Base-by-base conservation (phyloP, 1,140 invertebrate species). In the Musca vetustissima region DNA sequence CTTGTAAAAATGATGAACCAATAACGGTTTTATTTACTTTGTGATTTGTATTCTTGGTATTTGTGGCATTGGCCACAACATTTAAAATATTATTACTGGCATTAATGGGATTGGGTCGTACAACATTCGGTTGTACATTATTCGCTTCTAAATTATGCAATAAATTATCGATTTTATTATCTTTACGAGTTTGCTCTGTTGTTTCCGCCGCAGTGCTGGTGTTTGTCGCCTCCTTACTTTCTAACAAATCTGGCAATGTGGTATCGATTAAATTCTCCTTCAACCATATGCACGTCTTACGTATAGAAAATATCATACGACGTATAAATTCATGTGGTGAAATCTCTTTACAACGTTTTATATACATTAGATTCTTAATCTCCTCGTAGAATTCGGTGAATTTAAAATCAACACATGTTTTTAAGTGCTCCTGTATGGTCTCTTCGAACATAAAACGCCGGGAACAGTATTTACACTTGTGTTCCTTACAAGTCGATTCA, bases 391-490 rank as follows among this genome's bases (percentile, higher is more conserved):
- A 76, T 4, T 50, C 66, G 1, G 74, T 64, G 53, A 81, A 81
- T 22, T 80, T 76, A 68, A 72, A 75, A 49, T 81, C 79, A 7
- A 80, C 75, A 57, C 79, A 81, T 36, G 72, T 79, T 32, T 78
- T 73, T 24, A 80, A 28, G 17, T 81, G 79, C 50, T 76, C 66
- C n/a, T 73, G 72, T 57, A 77, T 75, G 1, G 76, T 72, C 1
- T 81, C 79, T 66, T 81, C 79, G 57, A 81, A 78, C 79, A 81
- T 81, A 53, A 78, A 81, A 3, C 79, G 79, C 55, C 77, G 74
- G 3, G 55, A 78, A 52, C 79, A 81, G 4, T 76, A 79, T 17
- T 73, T 73, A 47, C 79, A 81, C 50, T 81, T 81, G 19, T 78
- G 79, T 19, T 81, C 79, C 68, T 81, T 81, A 71, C 77, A 80